Evolutionary conservation across 2,888 invertebrate genomes (phyloP).

Genomic region (Carterocephalus palaemon): DNA sequence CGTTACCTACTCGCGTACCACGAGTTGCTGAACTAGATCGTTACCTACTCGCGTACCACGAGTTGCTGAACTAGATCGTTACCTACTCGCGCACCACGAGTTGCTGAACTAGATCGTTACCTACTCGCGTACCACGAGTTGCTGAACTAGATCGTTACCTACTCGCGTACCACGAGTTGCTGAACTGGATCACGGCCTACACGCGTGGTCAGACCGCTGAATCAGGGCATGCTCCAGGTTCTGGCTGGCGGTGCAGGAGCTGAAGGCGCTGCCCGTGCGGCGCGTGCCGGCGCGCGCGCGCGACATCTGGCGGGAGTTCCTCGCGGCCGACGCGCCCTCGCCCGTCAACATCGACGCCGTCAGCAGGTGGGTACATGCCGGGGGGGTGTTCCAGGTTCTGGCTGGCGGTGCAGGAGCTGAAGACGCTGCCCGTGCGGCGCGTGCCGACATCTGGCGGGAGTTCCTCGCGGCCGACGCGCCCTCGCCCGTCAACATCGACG

Average conservation of each 20-base stretch:
- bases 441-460: constrained; percentile 96
- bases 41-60: too few relatives aligned
- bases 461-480: constrained; percentile 96
- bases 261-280: constrained; percentile 92
- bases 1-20: too few relatives aligned
- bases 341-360: constrained; percentile 97
- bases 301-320: constrained; percentile 95
- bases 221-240: constrained; percentile 86
- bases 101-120: too few relatives aligned
- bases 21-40: too few relatives aligned
- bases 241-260: constrained; percentile 96
- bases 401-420: constrained; percentile 96
- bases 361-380: constrained; percentile 48
- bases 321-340: constrained; percentile 95
- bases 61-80: too few relatives aligned
- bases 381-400: constrained; percentile 86
- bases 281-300: constrained; percentile 89
- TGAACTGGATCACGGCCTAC: too few relatives aligned
- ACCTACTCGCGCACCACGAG: too few relatives aligned
- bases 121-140: too few relatives aligned
- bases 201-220: too few relatives aligned
- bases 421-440: constrained; percentile 90
- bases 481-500: constrained; percentile 98
- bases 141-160: too few relatives aligned
- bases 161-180: too few relatives aligned